Percentiles rank a stretch among this genome's conserved stretches.
Evolutionary conservation across 2,797 vertebrate genomes (phyloP).

Genomic region (Pipistrellus nathusii): DNA sequence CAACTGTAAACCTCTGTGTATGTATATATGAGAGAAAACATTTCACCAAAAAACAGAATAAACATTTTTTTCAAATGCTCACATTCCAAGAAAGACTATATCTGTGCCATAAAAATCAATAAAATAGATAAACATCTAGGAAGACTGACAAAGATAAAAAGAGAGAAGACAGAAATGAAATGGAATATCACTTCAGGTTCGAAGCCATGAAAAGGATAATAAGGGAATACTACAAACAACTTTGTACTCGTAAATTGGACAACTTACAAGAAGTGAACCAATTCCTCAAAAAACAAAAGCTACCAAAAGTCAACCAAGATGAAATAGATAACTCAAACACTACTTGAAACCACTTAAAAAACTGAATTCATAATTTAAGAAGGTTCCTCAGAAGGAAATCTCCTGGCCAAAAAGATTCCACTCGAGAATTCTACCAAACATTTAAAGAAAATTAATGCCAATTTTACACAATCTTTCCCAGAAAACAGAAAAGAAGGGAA

Average conservation of each 20-base stretch:
- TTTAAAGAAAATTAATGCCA: background rate
- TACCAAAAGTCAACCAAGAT: background rate
- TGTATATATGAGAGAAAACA: background rate
- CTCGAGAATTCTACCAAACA: background rate
- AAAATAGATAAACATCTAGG: background rate
- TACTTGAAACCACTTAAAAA: background rate
- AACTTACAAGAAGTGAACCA: background rate
- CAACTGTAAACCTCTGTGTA: background rate
- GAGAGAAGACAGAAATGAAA: background rate
- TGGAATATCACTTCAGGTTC: background rate
- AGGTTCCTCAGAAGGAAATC: background rate
- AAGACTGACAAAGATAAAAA: background rate
- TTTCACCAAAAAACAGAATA: background rate
- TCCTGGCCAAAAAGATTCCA: background rate
- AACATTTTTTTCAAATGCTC: background rate
- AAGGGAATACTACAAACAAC: background rate
- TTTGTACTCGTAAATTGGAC: background rate
- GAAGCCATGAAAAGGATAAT: background rate
- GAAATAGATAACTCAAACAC: background rate
- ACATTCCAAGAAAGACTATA: background rate
- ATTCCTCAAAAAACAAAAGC: background rate
- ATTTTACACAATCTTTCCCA: background rate
- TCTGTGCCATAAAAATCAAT: background rate
- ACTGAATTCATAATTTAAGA: background rate
- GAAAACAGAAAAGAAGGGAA: background rate